Evolutionary conservation across 2,888 invertebrate species (phyloP), one percentile per base, ranked within the genome.

Genomic region (Agriopis leucophaearia): DNA sequence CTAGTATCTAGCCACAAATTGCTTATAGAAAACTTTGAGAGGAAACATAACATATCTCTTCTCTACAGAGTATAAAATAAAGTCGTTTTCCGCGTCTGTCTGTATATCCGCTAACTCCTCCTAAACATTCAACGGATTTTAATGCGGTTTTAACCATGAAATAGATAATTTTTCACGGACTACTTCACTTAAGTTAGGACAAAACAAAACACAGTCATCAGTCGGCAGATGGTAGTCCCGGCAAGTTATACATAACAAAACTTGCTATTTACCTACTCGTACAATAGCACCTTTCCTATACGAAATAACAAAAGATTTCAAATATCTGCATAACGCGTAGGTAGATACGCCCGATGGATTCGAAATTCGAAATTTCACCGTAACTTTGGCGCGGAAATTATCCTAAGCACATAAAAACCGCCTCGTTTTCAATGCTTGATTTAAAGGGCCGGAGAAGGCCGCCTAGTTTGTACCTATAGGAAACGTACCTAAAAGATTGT

Each of bases 391-490:
- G 45, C 70, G 64, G 64, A 67, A 67, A 36, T 60, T 13, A 51
- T 65, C 72, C 69, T 72, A 67, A 69, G 60, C 50, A 72, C 63
- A 70, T 69, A 69, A 66, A 64, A 70, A 72, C 65, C 68, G 59
- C 56, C 61, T 68, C 66, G 65, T 60, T 65, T 62, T 64, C 61
- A 56, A 65, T 69, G 67, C 69, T 72, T 69, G 66, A 72, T 72
- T 65, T 62, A 63, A 57, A 36, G 38, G 64, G 64, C 51, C 51
- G 56, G 51, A 35, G 44, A 60, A 50, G 60, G 47, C 18, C 18
- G 10, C 44, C 18, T 47, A 47, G 66, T 51, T 60, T 66, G 60
- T 44, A n/a, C n/a, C n/a, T n/a, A 54, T 47, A 44, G 50, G 42
- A 42, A 55, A 59, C 42, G 47, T 44, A 2, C 27, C 27, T 27